phyloP scores from a whole-genome alignment of 2,113 vertebrate species.

The Lipotes vexillifer region DNA sequence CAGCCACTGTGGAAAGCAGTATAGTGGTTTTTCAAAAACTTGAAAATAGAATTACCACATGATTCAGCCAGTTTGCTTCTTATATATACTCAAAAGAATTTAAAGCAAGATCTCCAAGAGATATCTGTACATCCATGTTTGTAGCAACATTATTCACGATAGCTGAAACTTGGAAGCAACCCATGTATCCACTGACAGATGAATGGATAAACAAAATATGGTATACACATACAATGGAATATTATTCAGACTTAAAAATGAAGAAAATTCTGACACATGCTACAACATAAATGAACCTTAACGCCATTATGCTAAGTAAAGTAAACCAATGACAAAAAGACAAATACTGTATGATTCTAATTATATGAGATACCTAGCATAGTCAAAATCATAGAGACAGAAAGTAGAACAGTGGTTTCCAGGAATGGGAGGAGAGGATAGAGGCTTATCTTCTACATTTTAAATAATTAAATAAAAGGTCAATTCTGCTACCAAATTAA shows the following conservation, averaged over 20 bases:
- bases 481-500: not conserved
- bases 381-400: not conserved
- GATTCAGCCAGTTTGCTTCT: not conserved
- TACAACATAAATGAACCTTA: not conserved
- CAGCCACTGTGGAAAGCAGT: not conserved
- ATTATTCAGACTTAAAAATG: not conserved
- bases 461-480: not conserved
- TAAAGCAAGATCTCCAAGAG: not conserved
- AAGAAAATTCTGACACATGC: not conserved
- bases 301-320: not conserved
- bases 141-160: not conserved
- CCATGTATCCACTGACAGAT: not conserved
- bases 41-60: not conserved
- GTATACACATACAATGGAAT: not conserved
- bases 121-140: not conserved
- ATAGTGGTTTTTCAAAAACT: no score
- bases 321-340: not conserved
- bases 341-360: not conserved
- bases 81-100: not conserved
- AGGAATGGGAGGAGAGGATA: not conserved
- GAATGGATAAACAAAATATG: not conserved
- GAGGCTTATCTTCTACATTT: not conserved
- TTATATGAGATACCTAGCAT: not conserved
- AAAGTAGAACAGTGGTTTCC: not conserved
- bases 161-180: not conserved